Base-by-base conservation (phyloP, 2,113 vertebrate species). In the Mixornis gularis region DNA sequence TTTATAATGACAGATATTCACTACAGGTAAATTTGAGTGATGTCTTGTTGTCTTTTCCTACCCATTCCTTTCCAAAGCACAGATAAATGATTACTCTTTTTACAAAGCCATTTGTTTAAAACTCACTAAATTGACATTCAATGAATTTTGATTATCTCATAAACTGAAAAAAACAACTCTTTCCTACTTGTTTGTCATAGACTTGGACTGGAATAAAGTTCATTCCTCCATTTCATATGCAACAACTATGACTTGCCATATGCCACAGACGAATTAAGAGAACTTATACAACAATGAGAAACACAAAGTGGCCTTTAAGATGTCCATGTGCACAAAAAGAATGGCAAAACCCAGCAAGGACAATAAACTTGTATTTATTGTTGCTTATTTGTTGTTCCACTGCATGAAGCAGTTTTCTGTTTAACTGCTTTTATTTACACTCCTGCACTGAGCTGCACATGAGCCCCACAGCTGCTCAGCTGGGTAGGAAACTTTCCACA, bases 381-480 rank as follows among this genome's bases (percentile, higher is more conserved):
- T 3, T 13, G 24, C 4, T 65, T 60, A 41, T 21, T 71, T 43
- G 9, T 10, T 40, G 19, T 38, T 25, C 32, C 55, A 13, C 17
- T 60, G 32, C 15, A 52, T 15, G 10, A 36, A 65, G 43, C 1
- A 48, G 12, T 6, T 52, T 32, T 29, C 24, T 30, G 12, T 7
- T n/a, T 4, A 52, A 76, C 13, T 29, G n/a, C 27, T 41, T 41
- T 64, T 40, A 48, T 59, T 48, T 3, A 25, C 6, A 46, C 2
- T 18, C 8, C 13, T 4, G 2, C 17, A 18, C 0, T n/a, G 20
- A 38, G 34, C 22, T 17, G 24, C 29, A 9, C 0, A 0, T 10
- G 17, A 68, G 20, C 41, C 11, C 44, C 26, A 56, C 0, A 1
- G n/a, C 21, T 30, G 36, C 7, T 62, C 44, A 30, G 19, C 8